Base-by-base conservation (phyloP, 2,888 invertebrate species). In the Tanypteryx hageni region DNA sequence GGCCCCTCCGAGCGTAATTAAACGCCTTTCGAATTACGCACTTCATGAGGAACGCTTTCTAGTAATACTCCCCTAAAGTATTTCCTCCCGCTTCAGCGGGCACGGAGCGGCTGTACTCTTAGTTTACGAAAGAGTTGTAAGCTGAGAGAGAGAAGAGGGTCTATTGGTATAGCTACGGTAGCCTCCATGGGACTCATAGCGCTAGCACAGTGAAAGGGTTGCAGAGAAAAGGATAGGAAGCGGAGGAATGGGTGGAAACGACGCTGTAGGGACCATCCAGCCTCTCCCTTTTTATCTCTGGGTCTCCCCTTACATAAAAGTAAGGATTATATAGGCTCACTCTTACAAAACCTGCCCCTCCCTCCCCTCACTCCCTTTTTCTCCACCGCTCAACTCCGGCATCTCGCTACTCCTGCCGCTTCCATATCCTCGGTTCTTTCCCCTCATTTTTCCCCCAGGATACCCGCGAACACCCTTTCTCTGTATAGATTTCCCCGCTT, bases 281-380 rank as follows among this genome's bases (percentile, higher is more conserved):
- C 31, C 64, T 83, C 86, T 64, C 64, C 59, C 64, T 89, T 89
- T 89, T 89, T 89, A 89, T 89, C 89, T 86, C 82, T 57, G 8
- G 14, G 56, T 16, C 18, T 11, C 82, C 56, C 61, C 86, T 86
- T 89, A 68, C 68, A 89, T 89, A 89, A 89, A 89, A 89, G 89
- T 44, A 64, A 68, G 89, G 89, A 89, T 89, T 89, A 89, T 89
- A 89, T 64, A 68, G 89, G 64, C 89, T 89, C 64, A 89, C 89
- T 89, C 89, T 68, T 89, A 89, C 89, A 89, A 44, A 68, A 64
- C 89, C 61, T n/a, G 16, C 27, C 58, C 11, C 57, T 27, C 68
- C 68, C 22, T 22, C 18, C 64, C 14, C n/a, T 14, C 59, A 14
- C 31, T 0, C 16, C n/a, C 82, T 16, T 31, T 11, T 44, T 1